Evolutionary conservation across 64 coral and sea anemone genomes (phyloP).

Genomic region (Porites australiensis): DNA sequence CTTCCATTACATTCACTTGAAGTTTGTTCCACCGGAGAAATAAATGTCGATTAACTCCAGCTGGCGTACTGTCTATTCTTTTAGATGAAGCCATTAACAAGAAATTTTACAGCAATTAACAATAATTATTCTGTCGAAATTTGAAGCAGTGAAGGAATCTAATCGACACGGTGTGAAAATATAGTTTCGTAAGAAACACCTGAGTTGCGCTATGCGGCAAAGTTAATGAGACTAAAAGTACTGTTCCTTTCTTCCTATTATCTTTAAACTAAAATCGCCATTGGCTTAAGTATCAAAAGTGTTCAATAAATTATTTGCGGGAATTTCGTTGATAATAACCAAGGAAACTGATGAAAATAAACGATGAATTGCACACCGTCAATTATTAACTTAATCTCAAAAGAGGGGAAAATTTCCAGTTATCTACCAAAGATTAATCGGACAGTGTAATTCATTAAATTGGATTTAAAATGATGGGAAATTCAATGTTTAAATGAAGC

Average conservation of each 20-base stretch:
- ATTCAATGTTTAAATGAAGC: too few relatives aligned
- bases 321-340: not conserved
- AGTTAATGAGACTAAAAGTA: not conserved
- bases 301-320: conserved; percentile 25
- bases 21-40: conserved; percentile 19
- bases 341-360: not conserved
- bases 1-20: conserved; percentile 24
- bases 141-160: not conserved
- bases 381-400: too few relatives aligned
- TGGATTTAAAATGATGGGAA: too few relatives aligned
- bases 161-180: not conserved
- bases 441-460: too few relatives aligned
- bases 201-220: not conserved
- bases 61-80: not conserved
- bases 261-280: not conserved
- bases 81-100: not conserved
- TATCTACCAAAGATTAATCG: too few relatives aligned
- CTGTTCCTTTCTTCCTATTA: not conserved
- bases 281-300: not conserved
- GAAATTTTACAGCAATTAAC: conserved; percentile 17
- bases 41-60: not conserved
- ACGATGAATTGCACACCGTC: too few relatives aligned
- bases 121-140: not conserved
- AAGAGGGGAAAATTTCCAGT: too few relatives aligned
- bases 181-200: not conserved